These are phyloP conservation scores for Aphelocoma coerulescens DNA, from an alignment of 2,113 vertebrate genomes.

Conservation along the genomic window DNA sequence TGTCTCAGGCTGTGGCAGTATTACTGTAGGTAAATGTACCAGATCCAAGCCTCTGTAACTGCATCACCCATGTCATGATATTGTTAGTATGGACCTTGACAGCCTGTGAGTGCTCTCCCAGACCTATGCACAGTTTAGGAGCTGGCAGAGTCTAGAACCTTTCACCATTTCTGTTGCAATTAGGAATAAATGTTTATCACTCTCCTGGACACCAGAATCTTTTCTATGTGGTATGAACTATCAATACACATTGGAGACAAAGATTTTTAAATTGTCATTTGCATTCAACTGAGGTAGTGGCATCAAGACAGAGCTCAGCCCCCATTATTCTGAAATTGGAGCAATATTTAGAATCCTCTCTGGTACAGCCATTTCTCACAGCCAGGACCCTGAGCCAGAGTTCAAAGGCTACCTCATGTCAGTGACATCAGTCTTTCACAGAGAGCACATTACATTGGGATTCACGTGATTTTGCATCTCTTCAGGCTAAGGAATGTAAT, in stretches of 20 bases:
- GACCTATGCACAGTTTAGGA: neutral
- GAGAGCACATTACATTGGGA: neutral
- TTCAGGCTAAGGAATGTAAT: constrained; percentile 39
- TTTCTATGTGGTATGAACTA: neutral
- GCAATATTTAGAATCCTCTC: neutral
- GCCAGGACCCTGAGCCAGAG: neutral
- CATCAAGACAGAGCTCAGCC: neutral
- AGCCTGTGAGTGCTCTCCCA: neutral
- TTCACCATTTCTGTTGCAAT: neutral
- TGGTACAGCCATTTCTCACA: neutral
- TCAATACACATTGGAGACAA: neutral
- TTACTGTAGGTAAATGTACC: neutral
- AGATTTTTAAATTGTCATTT: neutral
- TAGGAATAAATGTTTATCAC: neutral
- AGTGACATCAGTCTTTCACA: neutral
- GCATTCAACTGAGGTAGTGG: neutral
- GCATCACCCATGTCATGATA: neutral
- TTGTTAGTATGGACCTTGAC: neutral
- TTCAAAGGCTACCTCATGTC: neutral
- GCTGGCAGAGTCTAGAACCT: neutral
- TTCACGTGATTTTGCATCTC: neutral
- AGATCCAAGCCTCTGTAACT: neutral
- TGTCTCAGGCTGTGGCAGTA: neutral
- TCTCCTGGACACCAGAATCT: neutral
- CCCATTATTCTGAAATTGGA: neutral